A percentile compares a stretch with the other conserved stretches of the same genome.
Evolutionary conservation across 2,113 vertebrate species (phyloP).

Genomic region (Dermatemys mawii): DNA sequence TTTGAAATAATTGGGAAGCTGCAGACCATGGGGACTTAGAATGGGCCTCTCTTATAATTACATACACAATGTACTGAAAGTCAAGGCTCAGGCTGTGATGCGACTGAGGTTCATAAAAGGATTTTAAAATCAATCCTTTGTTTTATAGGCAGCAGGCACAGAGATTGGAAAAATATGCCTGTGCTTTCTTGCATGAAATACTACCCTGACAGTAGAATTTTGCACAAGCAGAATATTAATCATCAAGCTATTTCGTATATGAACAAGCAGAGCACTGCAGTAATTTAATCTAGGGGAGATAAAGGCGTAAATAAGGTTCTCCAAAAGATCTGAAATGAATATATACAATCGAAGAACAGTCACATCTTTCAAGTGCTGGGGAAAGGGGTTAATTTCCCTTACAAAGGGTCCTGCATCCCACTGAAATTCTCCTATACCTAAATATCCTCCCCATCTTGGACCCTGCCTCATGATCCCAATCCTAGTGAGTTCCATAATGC

Average conservation of each 20-base stretch:
- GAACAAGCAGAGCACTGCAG: neutral
- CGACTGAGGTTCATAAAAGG: constrained; percentile 8
- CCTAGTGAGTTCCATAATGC: neutral
- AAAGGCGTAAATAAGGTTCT: neutral
- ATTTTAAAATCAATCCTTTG: constrained; percentile 4
- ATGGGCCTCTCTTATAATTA: constrained; percentile 24
- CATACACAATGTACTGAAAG: neutral
- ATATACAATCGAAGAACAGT: neutral
- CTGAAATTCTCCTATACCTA: neutral
- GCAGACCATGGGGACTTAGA: neutral
- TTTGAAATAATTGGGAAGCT: constrained; percentile 25
- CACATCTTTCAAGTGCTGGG: neutral
- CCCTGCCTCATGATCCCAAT: neutral
- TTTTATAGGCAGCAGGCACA: neutral
- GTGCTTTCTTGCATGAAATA: constrained; percentile 18
- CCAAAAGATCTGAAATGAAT: neutral
- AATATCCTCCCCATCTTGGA: neutral
- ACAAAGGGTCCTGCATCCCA: neutral
- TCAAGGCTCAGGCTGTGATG: neutral
- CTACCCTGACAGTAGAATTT: neutral
- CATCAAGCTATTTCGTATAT: neutral
- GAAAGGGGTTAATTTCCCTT: neutral
- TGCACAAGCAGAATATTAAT: neutral
- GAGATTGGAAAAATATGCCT: neutral
- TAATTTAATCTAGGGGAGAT: neutral